phyloP scores from a whole-genome alignment of 92 coral and sea anemone genomes.

The Porites cylindrica region DNA sequence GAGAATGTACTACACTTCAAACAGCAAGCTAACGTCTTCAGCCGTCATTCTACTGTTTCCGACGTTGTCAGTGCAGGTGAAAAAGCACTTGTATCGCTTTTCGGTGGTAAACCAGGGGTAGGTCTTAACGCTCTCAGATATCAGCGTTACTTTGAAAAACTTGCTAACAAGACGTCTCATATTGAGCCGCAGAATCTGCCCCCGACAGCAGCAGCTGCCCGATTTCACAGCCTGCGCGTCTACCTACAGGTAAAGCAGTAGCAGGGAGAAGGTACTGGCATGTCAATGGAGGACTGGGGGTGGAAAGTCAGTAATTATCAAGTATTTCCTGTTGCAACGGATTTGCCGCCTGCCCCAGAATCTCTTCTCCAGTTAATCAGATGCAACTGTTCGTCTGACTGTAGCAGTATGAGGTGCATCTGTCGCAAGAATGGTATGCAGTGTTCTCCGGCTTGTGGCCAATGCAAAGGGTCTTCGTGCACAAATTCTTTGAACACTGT shows the following conservation, averaged over 20 bases:
- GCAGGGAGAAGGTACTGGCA: too few species aligned
- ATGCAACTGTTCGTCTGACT: slow-evolving; percentile 56
- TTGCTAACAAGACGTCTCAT: slow-evolving; percentile 35
- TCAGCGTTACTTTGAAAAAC: slow-evolving; percentile 51
- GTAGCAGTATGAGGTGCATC: slow-evolving; percentile 59
- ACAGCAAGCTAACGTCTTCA: slow-evolving; percentile 65
- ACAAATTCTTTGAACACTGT: slow-evolving; percentile 27
- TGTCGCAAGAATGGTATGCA: slow-evolving; percentile 70
- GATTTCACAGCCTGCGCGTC: slow-evolving; percentile 41
- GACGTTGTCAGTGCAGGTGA: background rate
- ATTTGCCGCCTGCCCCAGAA: slow-evolving; percentile 46
- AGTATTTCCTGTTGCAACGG: slow-evolving; percentile 20
- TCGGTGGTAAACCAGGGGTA: slow-evolving; percentile 65
- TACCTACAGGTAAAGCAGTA: too few species aligned
- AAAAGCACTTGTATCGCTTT: slow-evolving; percentile 60
- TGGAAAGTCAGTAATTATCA: background rate
- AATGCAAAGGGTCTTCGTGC: slow-evolving; percentile 68
- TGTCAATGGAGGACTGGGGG: too few species aligned
- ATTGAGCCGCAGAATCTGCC: slow-evolving; percentile 64
- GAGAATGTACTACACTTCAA: slow-evolving; percentile 40
- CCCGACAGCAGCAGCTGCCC: slow-evolving; percentile 53
- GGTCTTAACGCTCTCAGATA: slow-evolving; percentile 62
- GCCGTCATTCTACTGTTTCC: slow-evolving; percentile 15
- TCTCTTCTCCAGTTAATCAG: slow-evolving; percentile 32
- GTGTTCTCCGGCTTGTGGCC: slow-evolving; percentile 72